Base-by-base conservation (phyloP, 2,113 vertebrate genomes). In the Casuarius casuarius region DNA sequence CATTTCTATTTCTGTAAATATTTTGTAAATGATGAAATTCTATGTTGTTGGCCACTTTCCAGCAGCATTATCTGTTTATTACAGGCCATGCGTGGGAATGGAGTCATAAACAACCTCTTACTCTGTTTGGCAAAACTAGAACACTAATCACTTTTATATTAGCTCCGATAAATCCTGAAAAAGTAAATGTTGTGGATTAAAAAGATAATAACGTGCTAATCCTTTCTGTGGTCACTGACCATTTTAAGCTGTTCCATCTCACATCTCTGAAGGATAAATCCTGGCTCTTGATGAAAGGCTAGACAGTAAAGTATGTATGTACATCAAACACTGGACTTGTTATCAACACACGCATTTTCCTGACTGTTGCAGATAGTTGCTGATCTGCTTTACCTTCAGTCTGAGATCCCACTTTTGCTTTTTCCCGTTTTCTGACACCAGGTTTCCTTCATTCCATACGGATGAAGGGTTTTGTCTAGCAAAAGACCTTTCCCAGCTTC, bases 101-200 rank as follows among this genome's bases (percentile, higher is more conserved):
- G 87, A 93, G 63, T 93, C 54, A 93, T 95, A 96, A 97, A 94
- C 81, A 95, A 81, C n/a, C 72, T 88, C 86, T 96, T 54, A 61
- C 73, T 90, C 54, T 19, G 56, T 59, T 91, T 82, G 89, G 62
- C 84, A 81, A 90, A 92, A 63, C n/a, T 77, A 81, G 56, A 92
- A 59, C 78, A 91, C 91, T 97, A 95, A 97, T 97, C 89, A 96
- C 79, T 97, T 98, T 96, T 96, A 76, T 97, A 94, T 97, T 93
- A 86, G 92, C 92, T 90, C 54, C n/a, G 87, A 84, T 95, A 96
- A 96, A 94, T 89, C 94, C 84, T 59, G 61, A 92, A 96, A 90
- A 94, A 89, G 83, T 95, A 96, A 96, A 92, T 96, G 78, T 75
- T 96, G 68, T 88, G 89, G 83, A 95, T 97, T 97, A 93, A 90